Conservation (phyloP, 2,888 invertebrate genomes). For the Cylindroiulus punctatus region DNA sequence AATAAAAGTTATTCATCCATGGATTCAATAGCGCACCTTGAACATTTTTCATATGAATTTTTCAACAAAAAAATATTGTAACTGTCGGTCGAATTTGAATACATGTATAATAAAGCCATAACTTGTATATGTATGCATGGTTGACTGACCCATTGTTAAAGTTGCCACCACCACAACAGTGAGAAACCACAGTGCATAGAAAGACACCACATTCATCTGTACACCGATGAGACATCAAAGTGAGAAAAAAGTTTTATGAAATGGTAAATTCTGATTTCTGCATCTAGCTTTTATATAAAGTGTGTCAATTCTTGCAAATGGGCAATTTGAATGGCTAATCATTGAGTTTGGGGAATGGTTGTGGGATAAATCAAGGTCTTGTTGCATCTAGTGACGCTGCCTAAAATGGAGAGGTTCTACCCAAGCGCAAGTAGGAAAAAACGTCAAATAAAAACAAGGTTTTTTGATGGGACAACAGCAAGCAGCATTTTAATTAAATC, state of each 20-base stretch:
- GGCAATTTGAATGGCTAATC: background rate
- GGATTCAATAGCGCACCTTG: too few relatives aligned
- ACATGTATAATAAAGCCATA: background rate
- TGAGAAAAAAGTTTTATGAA: background rate
- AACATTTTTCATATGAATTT: too few relatives aligned
- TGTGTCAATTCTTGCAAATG: background rate
- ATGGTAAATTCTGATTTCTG: background rate
- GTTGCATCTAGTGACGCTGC: background rate
- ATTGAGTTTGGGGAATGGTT: background rate
- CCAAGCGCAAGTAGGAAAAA: background rate
- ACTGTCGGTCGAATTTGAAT: too few relatives aligned
- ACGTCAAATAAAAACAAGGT: background rate
- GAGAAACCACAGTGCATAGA: background rate
- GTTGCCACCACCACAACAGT: background rate
- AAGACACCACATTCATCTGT: background rate
- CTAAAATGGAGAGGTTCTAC: conserved; percentile 37
- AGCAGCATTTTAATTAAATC: conserved; percentile 43
- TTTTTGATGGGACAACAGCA: conserved; percentile 25
- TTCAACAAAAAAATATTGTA: too few relatives aligned
- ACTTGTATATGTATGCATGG: background rate
- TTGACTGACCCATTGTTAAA: background rate
- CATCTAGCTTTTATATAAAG: background rate
- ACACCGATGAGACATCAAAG: background rate
- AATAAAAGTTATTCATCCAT: too few relatives aligned
- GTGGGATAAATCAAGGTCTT: conserved; percentile 37